Evolutionary conservation across 2,113 vertebrate genomes (phyloP).

Genomic region (Plestiodon gilberti): DNA sequence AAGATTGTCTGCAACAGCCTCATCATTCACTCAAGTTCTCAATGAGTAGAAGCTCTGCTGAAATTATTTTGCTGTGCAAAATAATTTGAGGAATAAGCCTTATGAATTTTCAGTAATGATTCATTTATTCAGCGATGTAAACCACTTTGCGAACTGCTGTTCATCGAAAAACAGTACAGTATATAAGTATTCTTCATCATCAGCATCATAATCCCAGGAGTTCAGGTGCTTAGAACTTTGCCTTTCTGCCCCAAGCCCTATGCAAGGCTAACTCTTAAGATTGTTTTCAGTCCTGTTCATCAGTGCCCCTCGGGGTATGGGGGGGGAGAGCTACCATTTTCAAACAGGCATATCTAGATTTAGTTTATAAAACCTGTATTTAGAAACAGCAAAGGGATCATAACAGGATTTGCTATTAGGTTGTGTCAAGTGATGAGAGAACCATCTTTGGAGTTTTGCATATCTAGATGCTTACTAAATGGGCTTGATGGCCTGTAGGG

Average conservation of each 20-base stretch:
- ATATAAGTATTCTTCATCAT: too few species aligned
- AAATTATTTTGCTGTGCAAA: not conserved
- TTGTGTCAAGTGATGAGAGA: not conserved
- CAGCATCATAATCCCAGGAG: not conserved
- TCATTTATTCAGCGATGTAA: too few species aligned
- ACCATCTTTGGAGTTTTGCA: not conserved
- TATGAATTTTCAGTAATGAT: not conserved
- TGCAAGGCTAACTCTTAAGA: not conserved
- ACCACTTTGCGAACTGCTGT: too few species aligned
- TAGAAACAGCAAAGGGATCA: slow-evolving; percentile 15
- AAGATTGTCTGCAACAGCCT: not conserved
- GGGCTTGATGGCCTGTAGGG: not conserved
- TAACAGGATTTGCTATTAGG: not conserved
- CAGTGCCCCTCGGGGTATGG: not conserved
- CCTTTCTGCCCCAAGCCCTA: too few species aligned
- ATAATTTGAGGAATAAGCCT: not conserved
- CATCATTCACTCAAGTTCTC: not conserved
- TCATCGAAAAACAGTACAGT: too few species aligned
- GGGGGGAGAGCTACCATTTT: slow-evolving; percentile 9
- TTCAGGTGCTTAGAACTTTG: too few species aligned
- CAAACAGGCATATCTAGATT: slow-evolving; percentile 34
- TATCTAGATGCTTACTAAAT: not conserved
- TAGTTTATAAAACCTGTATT: slow-evolving; percentile 40
- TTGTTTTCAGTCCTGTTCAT: not conserved
- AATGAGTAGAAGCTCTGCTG: not conserved